phyloP scores from a whole-genome alignment of 2,113 vertebrate species.

The Trematocara stigmaticum region DNA sequence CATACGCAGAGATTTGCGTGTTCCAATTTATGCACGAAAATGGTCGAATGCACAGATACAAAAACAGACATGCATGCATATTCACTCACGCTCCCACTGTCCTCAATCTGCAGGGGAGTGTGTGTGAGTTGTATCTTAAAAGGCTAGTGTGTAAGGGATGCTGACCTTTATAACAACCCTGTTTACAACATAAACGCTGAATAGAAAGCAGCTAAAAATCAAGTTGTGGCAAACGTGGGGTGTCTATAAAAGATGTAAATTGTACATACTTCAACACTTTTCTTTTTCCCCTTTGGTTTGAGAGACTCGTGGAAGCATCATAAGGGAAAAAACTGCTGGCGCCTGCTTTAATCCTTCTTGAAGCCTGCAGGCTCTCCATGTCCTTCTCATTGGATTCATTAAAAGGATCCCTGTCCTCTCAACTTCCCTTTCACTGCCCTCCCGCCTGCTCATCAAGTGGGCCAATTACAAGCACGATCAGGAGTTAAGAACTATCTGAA shows the following conservation, averaged over 20 bases:
- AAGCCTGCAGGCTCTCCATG: slow-evolving; percentile 41
- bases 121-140: slow-evolving; percentile 9
- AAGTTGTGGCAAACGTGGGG: not conserved
- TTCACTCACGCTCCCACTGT: not conserved
- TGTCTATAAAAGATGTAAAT: not conserved
- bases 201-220: not conserved
- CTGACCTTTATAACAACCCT: slow-evolving; percentile 17
- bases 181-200: slow-evolving; percentile 7
- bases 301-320: slow-evolving; percentile 15
- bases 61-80: not conserved
- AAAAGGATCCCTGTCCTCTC: slow-evolving; percentile 49
- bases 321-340: slow-evolving; percentile 23
- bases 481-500: slow-evolving; percentile 23
- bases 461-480: slow-evolving; percentile 50
- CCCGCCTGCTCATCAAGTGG: slow-evolving; percentile 36
- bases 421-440: slow-evolving; percentile 31
- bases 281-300: slow-evolving; percentile 30
- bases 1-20: not conserved
- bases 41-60: not conserved
- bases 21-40: not conserved
- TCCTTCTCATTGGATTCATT: slow-evolving; percentile 61
- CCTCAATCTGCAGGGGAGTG: not conserved
- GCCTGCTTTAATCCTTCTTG: slow-evolving; percentile 43
- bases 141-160: slow-evolving; percentile 12
- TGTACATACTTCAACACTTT: not conserved